Evolutionary conservation across 2,113 vertebrate genomes (phyloP), one percentile per base, ranked within the genome.

Genomic region (Phrynosoma platyrhinos): DNA sequence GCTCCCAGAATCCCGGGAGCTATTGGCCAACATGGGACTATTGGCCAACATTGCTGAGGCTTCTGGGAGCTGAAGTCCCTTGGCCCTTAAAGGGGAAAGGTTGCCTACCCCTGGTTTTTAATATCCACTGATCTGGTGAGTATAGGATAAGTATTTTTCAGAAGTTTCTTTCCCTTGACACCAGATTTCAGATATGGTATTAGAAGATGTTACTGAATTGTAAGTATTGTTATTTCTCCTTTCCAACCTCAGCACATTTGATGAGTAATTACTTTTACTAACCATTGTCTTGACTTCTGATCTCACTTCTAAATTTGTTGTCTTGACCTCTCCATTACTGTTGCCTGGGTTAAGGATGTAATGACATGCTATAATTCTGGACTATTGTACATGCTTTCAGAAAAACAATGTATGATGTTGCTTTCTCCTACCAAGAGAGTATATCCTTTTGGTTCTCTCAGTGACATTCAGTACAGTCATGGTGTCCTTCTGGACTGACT

Each of bases 141-240:
- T 62, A 21, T 0, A 10, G 13, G 20, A 77, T 27, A 82, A n/a
- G 58, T 69, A 14, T 62, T 42, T 27, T 76, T 55, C 30, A 55
- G 27, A 2, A 2, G 36, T 18, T 88, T 92, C 27, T 94, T 92
- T 94, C 89, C 91, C 96, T 97, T 98, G 85, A 98, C 94, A 81
- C 1, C 1, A 25, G 42, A 69, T 81, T 94, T 95, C 91, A 98
- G 98, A 98, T 90, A 98, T 97, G 97, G 97, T 98, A 40, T 91
- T 99, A 88, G 98, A 99, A 94, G 97, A 98, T 6, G 96, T 98
- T 87, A 98, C 98, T 40, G 98, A 99, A 85, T 98, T 98, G 96
- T 98, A 96, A 98, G 98, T 98, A 92, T 55, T 86, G 0, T 81
- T 95, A 72, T 79, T 87, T 62, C 68, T 77, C 58, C 42, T 9